Evolutionary conservation across 2,113 vertebrate species (phyloP).

Genomic region (Monopterus albus): DNA sequence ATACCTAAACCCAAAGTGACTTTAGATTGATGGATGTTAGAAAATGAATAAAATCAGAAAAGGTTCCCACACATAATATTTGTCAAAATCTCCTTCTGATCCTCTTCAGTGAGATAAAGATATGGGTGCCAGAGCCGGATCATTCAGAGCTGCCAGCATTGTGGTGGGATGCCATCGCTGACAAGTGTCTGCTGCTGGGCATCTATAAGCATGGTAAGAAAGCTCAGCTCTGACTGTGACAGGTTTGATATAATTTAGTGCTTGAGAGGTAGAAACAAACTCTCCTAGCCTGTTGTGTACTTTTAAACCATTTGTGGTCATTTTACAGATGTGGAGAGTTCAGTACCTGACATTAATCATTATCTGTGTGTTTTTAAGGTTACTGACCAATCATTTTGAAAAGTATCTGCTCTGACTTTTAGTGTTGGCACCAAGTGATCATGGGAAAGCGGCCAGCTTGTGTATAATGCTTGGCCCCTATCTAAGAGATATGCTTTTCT

Average conservation of each 20-base stretch:
- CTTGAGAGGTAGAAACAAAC: too few species aligned
- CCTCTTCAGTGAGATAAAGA: conserved; percentile 90
- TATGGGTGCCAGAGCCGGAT: conserved; percentile 96
- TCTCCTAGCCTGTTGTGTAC: too few species aligned
- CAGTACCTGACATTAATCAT: too few species aligned
- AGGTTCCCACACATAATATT: not conserved
- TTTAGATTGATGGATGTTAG: not conserved
- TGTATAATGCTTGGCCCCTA: not conserved
- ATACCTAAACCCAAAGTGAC: not conserved
- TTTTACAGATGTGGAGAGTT: too few species aligned
- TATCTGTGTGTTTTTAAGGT: too few species aligned
- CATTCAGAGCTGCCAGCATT: conserved; percentile 94
- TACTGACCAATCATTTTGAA: not conserved
- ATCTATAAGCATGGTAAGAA: conserved; percentile 96
- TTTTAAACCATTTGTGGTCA: too few species aligned
- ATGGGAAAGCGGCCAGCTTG: conserved; percentile 40
- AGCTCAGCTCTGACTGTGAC: not conserved
- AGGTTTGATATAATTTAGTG: not conserved
- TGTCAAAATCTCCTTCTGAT: conserved; percentile 5
- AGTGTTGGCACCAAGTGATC: not conserved
- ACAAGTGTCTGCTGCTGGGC: conserved; percentile 96
- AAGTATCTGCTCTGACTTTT: too few species aligned
- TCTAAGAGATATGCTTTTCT: conserved; percentile 9
- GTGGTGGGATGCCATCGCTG: conserved; percentile 94
- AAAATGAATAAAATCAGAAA: not conserved